A percentile compares a stretch with the other conserved stretches of the same genome.
Evolutionary conservation across 2,797 vertebrate species (phyloP).

Genomic region (Girardinus metallicus): DNA sequence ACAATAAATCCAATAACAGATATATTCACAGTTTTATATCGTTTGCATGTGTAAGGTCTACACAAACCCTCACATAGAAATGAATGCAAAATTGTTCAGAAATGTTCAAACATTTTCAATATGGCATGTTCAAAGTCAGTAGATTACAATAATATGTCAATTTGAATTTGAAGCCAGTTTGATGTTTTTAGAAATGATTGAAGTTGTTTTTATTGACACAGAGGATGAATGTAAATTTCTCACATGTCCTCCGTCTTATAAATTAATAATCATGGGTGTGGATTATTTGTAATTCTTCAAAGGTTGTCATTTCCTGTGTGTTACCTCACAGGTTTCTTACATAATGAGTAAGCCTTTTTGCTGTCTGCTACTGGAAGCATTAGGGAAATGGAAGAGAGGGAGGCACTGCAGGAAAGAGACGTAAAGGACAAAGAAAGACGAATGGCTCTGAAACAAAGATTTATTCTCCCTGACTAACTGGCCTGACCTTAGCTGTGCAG

Average conservation of each 20-base stretch:
- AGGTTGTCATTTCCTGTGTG: background rate
- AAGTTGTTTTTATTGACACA: background rate
- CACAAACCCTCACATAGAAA: no score
- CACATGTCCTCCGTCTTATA: background rate
- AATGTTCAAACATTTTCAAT: no score
- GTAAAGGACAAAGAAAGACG: conserved; percentile 12
- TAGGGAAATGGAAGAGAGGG: conserved; percentile 24
- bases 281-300: background rate
- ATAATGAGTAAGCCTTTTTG: conserved; percentile 20
- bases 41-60: no score
- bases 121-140: no score
- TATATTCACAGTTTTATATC: no score
- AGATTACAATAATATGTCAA: no score
- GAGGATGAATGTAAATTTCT: background rate
- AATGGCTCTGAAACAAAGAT: conserved; percentile 6
- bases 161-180: background rate
- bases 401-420: background rate
- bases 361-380: conserved; percentile 24
- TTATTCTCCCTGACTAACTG: conserved; percentile 13
- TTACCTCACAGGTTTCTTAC: background rate
- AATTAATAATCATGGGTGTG: background rate
- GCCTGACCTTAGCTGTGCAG: conserved; percentile 25
- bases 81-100: no score
- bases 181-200: background rate
- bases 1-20: background rate